These are phyloP conservation scores for Sapajus apella DNA, from an alignment of 2,113 vertebrate genomes.

Conservation along the genomic window DNA sequence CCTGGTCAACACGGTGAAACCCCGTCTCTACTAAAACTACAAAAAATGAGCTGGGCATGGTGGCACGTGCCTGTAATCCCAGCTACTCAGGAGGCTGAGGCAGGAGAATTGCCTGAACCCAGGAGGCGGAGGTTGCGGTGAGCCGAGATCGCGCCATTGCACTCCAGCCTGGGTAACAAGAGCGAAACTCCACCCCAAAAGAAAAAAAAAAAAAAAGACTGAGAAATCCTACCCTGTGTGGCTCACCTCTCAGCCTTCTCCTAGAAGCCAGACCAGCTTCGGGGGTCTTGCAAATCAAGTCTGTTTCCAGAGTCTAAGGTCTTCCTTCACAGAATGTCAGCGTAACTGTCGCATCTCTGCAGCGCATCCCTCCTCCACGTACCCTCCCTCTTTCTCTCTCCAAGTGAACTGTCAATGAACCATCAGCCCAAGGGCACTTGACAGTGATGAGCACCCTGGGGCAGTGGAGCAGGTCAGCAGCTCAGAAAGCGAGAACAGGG, in stretches of 20 bases:
- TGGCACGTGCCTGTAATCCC: too few species aligned
- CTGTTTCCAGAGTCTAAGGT: not conserved
- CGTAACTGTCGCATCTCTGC: not conserved
- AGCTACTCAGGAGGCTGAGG: too few species aligned
- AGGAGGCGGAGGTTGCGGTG: too few species aligned
- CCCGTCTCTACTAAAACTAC: too few species aligned
- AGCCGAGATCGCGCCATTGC: too few species aligned
- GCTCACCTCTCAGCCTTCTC: not conserved
- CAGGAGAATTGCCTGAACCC: too few species aligned
- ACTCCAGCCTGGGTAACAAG: too few species aligned
- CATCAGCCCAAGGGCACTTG: not conserved
- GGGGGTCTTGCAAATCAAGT: fast-evolving
- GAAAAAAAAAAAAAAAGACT: not conserved
- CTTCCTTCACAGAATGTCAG: not conserved
- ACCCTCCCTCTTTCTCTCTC: not conserved
- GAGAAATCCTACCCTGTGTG: not conserved
- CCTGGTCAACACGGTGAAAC: too few species aligned
- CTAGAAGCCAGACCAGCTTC: not conserved
- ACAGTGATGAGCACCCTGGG: not conserved
- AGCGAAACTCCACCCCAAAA: too few species aligned
- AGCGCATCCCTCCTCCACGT: not conserved
- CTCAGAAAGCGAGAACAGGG: not conserved
- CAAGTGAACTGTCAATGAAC: too few species aligned
- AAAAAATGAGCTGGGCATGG: too few species aligned
- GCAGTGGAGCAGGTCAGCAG: not conserved